Evolutionary conservation across 2,888 invertebrate species (phyloP), one percentile per base, ranked within the genome.

Genomic region (Erebia ligea): DNA sequence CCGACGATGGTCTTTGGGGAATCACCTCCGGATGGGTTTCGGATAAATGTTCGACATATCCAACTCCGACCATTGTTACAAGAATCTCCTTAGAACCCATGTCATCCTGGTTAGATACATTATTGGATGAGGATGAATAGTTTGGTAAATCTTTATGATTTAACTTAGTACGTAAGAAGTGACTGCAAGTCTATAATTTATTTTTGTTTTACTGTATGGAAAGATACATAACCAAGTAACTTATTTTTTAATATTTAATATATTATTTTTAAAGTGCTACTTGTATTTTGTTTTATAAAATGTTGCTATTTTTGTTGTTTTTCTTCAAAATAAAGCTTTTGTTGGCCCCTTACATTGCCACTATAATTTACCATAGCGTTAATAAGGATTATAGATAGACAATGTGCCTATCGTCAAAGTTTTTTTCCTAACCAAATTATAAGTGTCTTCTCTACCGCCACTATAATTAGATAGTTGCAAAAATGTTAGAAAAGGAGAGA

Each of bases 11-110:
- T 0, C 81, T 92, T 0, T 92, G 90, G 90, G 93, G 91, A 65
- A 84, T 92, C 68, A 91, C 90, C 1, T 92, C 92, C 0, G 88
- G 90, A 1, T 92, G 92, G 92, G 80, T 76, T 1, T 68, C 79
- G 9, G 63, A 76, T 17, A 68, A 76, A 1, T 81, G 82, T 42
- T 15, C 45, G 1, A 6, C 19, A 0, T 65, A 73, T 10, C 71
- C 69, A 10, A 79, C 79, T 42, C 91, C 91, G 0, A 90, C 89
- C 0, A 61, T 91, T n/a, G 82, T 88, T 75, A 90, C 89, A 0
- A 79, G 88, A 66, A 76, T 87, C 21, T 83, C 90, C 34, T 75
- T 83, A 3, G 70, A 75, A 1, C 71, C 72, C 1, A 81, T 89
- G 45, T 75, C 81, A 1, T 70, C 79, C 70, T 91, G 91, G 91